Evolutionary conservation across 2,888 invertebrate genomes (phyloP), one percentile per base, ranked within the genome.

Genomic region (Apantesis nais): DNA sequence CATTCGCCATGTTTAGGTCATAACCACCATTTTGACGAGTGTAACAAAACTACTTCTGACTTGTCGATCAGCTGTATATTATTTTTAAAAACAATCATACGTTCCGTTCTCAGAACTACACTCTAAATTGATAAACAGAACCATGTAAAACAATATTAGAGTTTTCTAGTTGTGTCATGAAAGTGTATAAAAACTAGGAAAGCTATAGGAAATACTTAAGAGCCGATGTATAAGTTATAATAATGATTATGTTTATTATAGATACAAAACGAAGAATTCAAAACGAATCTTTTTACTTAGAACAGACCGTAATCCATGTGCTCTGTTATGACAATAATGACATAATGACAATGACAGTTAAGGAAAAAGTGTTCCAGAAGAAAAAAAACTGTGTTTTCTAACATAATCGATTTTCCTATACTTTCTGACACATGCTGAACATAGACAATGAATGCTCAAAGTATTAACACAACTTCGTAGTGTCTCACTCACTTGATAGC

Each of bases 31-130:
- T 91, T 93, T 89, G 78, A 79, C 78, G 80, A 87, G 83, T 76
- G 82, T 86, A 86, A 86, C 84, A 85, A 88, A 86, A 86, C 81
- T 85, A 83, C 76, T 80, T 73, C 76, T 74, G 73, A 75, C 75
- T 74, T 75, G 83, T 86, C 92, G 87, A 93, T 94, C 94, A 94
- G 94, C 93, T 94, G 94, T 92, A 90, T 89, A 89, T 90, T 90
- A 89, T 92, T 92, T 92, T 91, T 89, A 88, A 89, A 89, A 90
- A 89, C 86, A 89, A 68, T 64, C 68, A 67, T 72, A 78, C 89
- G 86, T 87, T 91, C 81, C 88, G 71, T 37, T 41, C 34, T 37
- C 25, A 58, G 19, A 58, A 44, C 14, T n/a, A n/a, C 3, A 22
- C 29, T 7, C 7, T 5, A 29, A 44, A 7, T 16, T 29, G 7